Percentiles rank a stretch among this genome's conserved stretches.
phyloP scores from a whole-genome alignment of 2,113 vertebrate genomes.

The Ciconia stormi region DNA sequence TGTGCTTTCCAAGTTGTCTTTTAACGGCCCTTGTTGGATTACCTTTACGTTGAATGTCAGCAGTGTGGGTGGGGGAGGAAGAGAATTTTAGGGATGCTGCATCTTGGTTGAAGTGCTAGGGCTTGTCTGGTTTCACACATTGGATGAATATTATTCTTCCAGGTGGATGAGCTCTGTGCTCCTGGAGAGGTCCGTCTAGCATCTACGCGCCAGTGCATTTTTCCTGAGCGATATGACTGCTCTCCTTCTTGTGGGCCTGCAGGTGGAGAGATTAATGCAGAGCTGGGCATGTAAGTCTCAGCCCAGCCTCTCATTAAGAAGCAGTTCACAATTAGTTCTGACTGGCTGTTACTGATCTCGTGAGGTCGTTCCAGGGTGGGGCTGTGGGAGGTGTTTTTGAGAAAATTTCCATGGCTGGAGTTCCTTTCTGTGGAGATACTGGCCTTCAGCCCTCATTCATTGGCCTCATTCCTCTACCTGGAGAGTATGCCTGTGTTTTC shows the following conservation, averaged over 20 bases:
- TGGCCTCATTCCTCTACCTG: neutral
- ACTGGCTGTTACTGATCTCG: neutral
- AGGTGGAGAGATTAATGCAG: constrained; percentile 79
- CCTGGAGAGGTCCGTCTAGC: constrained; percentile 82
- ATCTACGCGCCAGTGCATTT: constrained; percentile 78
- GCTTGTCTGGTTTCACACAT: neutral
- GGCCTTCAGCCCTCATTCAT: neutral
- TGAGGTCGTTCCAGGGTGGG: neutral
- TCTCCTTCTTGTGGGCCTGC: constrained; percentile 74
- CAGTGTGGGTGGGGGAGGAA: fast-evolving
- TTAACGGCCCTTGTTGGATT: neutral
- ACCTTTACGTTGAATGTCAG: fast-evolving
- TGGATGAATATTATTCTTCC: neutral
- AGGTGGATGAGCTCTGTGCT: constrained; percentile 83
- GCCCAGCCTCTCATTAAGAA: neutral
- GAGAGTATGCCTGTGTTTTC: neutral
- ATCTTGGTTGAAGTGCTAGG: neutral
- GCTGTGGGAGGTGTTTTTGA: neutral
- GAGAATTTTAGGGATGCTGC: neutral
- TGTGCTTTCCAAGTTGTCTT: neutral
- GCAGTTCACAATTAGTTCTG: neutral
- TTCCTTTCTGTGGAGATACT: neutral
- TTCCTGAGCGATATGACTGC: constrained; percentile 77
- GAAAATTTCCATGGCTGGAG: neutral
- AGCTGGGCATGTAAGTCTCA: constrained; percentile 87